These are phyloP conservation scores for Lagorchestes hirsutus DNA, from an alignment of 2,797 vertebrate species.

Conservation along the genomic window DNA sequence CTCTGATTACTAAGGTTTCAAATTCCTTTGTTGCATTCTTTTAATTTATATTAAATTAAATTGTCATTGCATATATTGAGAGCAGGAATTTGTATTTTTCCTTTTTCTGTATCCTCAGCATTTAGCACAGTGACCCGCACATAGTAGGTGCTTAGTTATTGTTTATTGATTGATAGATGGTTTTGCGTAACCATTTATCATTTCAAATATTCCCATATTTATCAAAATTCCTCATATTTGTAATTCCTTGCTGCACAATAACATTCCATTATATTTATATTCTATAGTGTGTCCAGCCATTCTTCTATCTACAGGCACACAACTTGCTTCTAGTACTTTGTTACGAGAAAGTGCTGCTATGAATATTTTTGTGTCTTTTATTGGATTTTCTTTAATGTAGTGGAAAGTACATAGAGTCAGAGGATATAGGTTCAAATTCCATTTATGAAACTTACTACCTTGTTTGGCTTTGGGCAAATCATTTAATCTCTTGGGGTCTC, in stretches of 20 bases:
- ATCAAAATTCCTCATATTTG: neutral
- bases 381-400: neutral
- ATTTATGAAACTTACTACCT: neutral
- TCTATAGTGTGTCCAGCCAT: neutral
- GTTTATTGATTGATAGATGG: neutral
- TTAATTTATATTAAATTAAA: neutral
- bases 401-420: neutral
- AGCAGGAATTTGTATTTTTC: neutral
- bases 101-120: neutral
- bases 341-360: neutral
- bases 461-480: neutral
- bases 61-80: neutral
- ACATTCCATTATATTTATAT: neutral
- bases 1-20: neutral
- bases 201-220: neutral
- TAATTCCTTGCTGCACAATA: neutral
- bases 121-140: neutral
- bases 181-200: neutral
- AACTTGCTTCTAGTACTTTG: neutral
- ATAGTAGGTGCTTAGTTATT: neutral
- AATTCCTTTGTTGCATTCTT: neutral
- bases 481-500: neutral
- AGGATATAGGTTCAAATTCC: neutral
- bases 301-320: neutral
- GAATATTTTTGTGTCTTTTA: neutral